Base-by-base conservation (phyloP, 2,888 invertebrate species). In the Chrysomela aeneicollis region DNA sequence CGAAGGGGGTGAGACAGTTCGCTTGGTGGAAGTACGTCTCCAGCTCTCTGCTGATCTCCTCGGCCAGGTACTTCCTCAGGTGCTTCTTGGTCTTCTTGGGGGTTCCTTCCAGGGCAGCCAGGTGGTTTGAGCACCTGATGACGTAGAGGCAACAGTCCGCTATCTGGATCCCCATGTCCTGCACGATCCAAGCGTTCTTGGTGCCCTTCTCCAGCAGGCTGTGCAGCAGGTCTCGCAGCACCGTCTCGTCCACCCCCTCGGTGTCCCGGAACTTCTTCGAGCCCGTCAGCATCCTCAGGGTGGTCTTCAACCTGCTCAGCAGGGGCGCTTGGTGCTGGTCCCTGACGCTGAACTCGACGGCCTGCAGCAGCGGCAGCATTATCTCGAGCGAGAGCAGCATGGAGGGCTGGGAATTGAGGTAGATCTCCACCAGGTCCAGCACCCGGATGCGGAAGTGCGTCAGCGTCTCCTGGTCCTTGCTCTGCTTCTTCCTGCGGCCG, bases 401-500 rank as follows among this genome's bases (percentile, higher is more conserved):
- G 0, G 89, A 85, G 0, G 92, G 91, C 55, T 86, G 87, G 19
- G 89, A 88, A 71, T 91, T 89, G 37, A 92, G 78, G 77, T 92
- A 92, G 70, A 89, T 89, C 73, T 92, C 90, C 15, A 92, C 84
- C 53, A 93, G 83, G 83, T 92, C 92, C 37, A 92, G 84, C n/a
- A 89, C 91, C 68, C 92, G 85, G 37, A 90, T 87, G 68, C 92
- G 85, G 74, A 92, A 92, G 79, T 92, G 91, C 58, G 89, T 90
- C 6, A 91, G 78, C 1, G 87, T 83, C 74, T 90, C 89, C 54
- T 89, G 88, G 67, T 88, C 86, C 76, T 89, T 89, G 26, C 86
- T 86, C 71, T 86, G 86, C 66, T 85, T 86, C 62, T 84, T 85
- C 1, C 77, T 76, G 46, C 67, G 75, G 3, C 80, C 81, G 2